Evolutionary conservation across 2,888 invertebrate genomes (phyloP).

Genomic region (Mythimna lalbum): DNA sequence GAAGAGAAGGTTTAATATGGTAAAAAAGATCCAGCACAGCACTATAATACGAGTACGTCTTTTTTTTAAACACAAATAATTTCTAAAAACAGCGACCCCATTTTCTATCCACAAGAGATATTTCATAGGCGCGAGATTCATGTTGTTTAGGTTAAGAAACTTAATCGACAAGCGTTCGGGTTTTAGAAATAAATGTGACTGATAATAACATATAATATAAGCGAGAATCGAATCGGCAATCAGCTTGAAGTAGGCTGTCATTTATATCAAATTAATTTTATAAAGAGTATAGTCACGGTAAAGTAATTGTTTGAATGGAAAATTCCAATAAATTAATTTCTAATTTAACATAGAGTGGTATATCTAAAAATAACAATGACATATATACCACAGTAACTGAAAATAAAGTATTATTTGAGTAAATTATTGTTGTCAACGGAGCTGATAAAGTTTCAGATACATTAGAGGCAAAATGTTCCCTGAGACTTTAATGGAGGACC

Average conservation of each 20-base stretch:
- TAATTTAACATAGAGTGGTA: constrained; percentile 4
- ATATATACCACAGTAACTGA: not conserved
- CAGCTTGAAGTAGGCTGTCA: not conserved
- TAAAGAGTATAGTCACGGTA: constrained; percentile 27
- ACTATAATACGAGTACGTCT: constrained; percentile 41
- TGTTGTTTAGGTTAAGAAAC: not conserved
- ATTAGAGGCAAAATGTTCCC: no score
- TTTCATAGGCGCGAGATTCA: constrained; percentile 55
- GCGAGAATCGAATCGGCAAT: not conserved
- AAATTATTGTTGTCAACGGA: not conserved
- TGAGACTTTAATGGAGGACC: no score
- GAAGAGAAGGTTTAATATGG: not conserved
- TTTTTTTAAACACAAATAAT: constrained; percentile 49
- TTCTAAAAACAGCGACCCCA: constrained; percentile 60
- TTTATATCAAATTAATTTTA: constrained; percentile 31
- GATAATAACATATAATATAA: not conserved
- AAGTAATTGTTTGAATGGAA: constrained; percentile 32
- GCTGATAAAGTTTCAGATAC: not conserved
- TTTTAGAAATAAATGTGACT: not conserved
- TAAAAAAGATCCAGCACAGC: constrained; percentile 21
- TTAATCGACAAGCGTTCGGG: not conserved
- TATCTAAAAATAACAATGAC: constrained; percentile 22
- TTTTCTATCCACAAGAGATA: constrained; percentile 60
- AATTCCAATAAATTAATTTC: not conserved
- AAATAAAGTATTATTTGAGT: no score